Conservation (phyloP, 92 coral and sea anemone genomes). For the Meandrina meandrites region DNA sequence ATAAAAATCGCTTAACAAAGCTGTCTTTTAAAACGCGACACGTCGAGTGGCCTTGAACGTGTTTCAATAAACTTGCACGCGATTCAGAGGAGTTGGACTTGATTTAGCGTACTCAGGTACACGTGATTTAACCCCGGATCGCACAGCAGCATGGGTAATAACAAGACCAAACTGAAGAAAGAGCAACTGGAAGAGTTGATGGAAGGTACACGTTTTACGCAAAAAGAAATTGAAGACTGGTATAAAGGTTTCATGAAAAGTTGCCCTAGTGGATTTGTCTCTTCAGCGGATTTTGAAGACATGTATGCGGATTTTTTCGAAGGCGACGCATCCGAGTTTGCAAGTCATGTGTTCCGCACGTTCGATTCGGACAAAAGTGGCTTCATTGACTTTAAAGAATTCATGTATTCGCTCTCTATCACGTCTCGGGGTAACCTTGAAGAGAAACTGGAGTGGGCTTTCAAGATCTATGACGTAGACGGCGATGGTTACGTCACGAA, state of each 20-base stretch:
- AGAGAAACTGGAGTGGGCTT: slow-evolving; percentile 98
- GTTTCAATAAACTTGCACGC: no score
- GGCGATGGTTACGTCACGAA: slow-evolving; percentile 88
- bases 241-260: slow-evolving; percentile 92
- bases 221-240: slow-evolving; percentile 91
- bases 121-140: not conserved
- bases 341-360: slow-evolving; percentile 90
- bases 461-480: slow-evolving; percentile 88
- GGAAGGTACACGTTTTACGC: slow-evolving; percentile 77
- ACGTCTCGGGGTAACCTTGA: slow-evolving; percentile 93
- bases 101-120: not conserved
- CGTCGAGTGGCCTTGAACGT: no score
- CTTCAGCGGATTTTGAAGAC: slow-evolving; percentile 72
- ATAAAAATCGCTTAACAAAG: not conserved
- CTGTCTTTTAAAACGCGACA: not conserved
- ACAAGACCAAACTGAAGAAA: slow-evolving; percentile 75
- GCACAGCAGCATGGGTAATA: slow-evolving; percentile 69
- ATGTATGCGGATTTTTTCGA: slow-evolving; percentile 94
- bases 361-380: slow-evolving; percentile 91
- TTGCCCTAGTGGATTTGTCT: slow-evolving; percentile 83
- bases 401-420: slow-evolving; percentile 85
- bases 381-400: slow-evolving; percentile 89
- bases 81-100: no score
- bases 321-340: slow-evolving; percentile 90
- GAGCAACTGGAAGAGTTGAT: slow-evolving; percentile 80